These are phyloP conservation scores for Polydrusus pterygomalis DNA, from an alignment of 2,888 invertebrate species.

Conservation along the genomic window DNA sequence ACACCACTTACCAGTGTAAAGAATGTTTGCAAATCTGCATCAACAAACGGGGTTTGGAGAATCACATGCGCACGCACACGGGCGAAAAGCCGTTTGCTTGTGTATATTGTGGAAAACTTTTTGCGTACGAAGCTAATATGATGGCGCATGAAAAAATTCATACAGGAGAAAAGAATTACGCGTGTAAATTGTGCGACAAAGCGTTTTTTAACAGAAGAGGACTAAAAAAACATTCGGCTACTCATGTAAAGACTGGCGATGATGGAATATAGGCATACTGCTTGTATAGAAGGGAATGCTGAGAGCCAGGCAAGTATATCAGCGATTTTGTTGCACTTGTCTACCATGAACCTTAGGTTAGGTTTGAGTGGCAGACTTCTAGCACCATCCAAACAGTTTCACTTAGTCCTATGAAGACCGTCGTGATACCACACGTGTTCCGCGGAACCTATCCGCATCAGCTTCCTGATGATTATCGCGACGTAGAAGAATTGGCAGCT, in stretches of 20 bases:
- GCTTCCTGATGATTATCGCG: too few relatives aligned
- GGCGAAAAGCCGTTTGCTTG: conserved; percentile 65
- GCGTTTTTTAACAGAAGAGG: conserved; percentile 30
- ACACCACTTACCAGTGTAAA: conserved; percentile 55
- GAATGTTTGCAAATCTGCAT: conserved; percentile 54
- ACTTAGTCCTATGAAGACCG: too few relatives aligned
- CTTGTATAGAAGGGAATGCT: neutral
- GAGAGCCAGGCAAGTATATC: too few relatives aligned
- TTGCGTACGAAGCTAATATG: conserved; percentile 58
- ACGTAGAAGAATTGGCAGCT: too few relatives aligned
- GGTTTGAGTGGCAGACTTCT: too few relatives aligned
- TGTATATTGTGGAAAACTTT: conserved; percentile 66
- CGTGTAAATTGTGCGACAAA: conserved; percentile 55
- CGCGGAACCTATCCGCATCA: too few relatives aligned
- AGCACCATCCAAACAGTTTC: too few relatives aligned
- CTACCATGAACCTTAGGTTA: too few relatives aligned
- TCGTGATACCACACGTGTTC: too few relatives aligned
- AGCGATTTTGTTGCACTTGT: too few relatives aligned
- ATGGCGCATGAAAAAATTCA: conserved; percentile 55
- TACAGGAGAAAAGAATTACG: conserved; percentile 51
- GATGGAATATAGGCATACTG: too few relatives aligned
- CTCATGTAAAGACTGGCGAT: conserved; percentile 45
- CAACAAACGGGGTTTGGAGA: conserved; percentile 53
- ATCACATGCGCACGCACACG: conserved; percentile 54
- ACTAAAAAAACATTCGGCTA: conserved; percentile 49